Evolutionary conservation across 2,888 invertebrate genomes (phyloP).

Genomic region (Papilio demoleus): DNA sequence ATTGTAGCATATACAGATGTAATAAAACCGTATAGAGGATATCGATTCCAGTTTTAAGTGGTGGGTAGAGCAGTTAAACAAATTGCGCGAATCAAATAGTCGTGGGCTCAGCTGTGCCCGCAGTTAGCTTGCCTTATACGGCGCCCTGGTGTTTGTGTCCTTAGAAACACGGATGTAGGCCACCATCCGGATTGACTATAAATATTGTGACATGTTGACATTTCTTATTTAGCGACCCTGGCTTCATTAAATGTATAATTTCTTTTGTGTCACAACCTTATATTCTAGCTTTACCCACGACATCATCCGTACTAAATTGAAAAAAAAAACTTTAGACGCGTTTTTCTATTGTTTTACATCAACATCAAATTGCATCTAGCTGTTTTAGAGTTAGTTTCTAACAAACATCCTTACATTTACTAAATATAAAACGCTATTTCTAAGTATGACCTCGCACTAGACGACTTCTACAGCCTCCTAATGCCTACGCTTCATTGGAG

Average conservation of each 20-base stretch:
- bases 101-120: conserved; percentile 33
- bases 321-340: too few species aligned
- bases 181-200: not conserved
- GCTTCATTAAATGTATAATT: not conserved
- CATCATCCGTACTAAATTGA: too few species aligned
- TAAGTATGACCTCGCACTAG: not conserved
- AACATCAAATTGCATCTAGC: too few species aligned
- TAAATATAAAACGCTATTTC: not conserved
- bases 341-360: too few species aligned
- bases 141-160: conserved; percentile 21
- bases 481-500: conserved; percentile 54
- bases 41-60: conserved; percentile 5
- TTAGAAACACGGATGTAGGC: conserved; percentile 33
- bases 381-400: too few species aligned
- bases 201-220: not conserved
- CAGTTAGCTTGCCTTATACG: conserved; percentile 41
- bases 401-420: too few species aligned
- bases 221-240: not conserved
- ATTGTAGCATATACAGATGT: not conserved
- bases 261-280: too few species aligned
- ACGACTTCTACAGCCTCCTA: conserved; percentile 46
- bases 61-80: conserved; percentile 7
- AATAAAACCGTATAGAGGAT: not conserved
- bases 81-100: conserved; percentile 38
- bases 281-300: too few species aligned